A percentile compares a stretch with the other conserved stretches of the same genome.
Evolutionary conservation across 2,888 invertebrate genomes (phyloP).

Genomic region (Callyntrura sp.): DNA sequence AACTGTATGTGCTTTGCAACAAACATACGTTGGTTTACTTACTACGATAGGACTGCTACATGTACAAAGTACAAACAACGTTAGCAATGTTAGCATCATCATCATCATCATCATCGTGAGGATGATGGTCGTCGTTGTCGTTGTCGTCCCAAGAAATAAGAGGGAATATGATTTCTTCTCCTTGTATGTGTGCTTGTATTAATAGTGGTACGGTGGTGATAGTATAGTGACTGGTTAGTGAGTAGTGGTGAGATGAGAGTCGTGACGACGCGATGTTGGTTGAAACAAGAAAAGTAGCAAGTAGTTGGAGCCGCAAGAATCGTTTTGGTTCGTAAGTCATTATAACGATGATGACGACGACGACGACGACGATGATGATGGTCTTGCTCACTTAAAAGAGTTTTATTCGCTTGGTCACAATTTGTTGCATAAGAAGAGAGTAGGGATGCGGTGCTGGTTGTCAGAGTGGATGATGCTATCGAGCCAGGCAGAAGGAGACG

Average conservation of each 20-base stretch:
- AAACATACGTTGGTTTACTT: slow-evolving; percentile 35
- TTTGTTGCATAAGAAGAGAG: slow-evolving; percentile 43
- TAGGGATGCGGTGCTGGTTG: background rate
- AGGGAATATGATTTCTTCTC: slow-evolving; percentile 36
- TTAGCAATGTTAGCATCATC: slow-evolving; percentile 27
- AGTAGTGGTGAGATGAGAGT: slow-evolving; percentile 44
- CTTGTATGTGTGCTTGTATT: slow-evolving; percentile 46
- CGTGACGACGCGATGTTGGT: slow-evolving; percentile 65
- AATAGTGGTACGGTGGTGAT: background rate
- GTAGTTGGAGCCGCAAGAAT: slow-evolving; percentile 60
- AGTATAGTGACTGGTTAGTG: background rate
- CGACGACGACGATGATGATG: slow-evolving; percentile 42
- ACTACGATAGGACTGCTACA: background rate
- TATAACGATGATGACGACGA: slow-evolving; percentile 50
- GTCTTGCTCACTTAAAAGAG: slow-evolving; percentile 28
- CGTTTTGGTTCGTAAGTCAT: slow-evolving; percentile 64
- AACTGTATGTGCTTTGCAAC: slow-evolving; percentile 56
- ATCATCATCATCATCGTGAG: slow-evolving; percentile 65
- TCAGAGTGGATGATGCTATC: background rate
- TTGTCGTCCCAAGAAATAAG: background rate
- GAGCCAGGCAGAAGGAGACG: background rate
- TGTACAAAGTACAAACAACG: background rate
- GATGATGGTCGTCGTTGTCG: too few species aligned
- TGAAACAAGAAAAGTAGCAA: slow-evolving; percentile 54
- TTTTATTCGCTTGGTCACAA: slow-evolving; percentile 30